These are phyloP conservation scores for Morelia viridis DNA, from an alignment of 2,797 vertebrate genomes.

Conservation along the genomic window DNA sequence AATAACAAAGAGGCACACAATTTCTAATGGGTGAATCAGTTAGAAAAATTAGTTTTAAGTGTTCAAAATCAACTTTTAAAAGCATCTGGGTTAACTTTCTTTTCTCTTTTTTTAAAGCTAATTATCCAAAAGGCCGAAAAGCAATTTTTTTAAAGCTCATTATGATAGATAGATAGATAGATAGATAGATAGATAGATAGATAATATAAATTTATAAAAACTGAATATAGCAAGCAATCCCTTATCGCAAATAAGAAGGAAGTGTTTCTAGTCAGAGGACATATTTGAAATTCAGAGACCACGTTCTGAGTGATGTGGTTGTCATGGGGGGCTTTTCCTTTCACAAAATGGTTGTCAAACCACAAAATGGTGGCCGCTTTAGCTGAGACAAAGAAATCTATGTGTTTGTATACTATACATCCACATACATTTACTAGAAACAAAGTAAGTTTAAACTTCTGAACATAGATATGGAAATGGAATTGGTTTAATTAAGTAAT, in stretches of 20 bases:
- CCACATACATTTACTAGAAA: not conserved
- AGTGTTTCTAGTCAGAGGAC: not conserved
- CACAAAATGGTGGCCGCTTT: not conserved
- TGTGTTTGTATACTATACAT: not conserved
- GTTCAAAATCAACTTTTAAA: not conserved
- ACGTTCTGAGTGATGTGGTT: not conserved
- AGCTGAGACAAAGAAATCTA: not conserved
- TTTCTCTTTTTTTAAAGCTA: not conserved
- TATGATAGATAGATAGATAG: too few relatives aligned
- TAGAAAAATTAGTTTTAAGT: not conserved
- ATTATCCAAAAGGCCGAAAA: not conserved
- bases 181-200: too few relatives aligned
- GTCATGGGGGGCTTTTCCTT: not conserved
- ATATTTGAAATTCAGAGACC: not conserved
- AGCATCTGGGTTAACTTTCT: not conserved
- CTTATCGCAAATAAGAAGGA: not conserved
- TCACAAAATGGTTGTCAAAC: not conserved
- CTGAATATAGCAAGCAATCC: not conserved
- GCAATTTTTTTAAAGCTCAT: too few relatives aligned
- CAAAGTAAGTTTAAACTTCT: not conserved
- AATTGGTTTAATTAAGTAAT: not conserved
- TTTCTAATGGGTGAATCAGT: not conserved
- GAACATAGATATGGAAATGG: not conserved
- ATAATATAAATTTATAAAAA: not conserved
- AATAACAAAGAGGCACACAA: not conserved